phyloP scores from a whole-genome alignment of 2,888 invertebrate genomes.

The Andrena dorsata region DNA sequence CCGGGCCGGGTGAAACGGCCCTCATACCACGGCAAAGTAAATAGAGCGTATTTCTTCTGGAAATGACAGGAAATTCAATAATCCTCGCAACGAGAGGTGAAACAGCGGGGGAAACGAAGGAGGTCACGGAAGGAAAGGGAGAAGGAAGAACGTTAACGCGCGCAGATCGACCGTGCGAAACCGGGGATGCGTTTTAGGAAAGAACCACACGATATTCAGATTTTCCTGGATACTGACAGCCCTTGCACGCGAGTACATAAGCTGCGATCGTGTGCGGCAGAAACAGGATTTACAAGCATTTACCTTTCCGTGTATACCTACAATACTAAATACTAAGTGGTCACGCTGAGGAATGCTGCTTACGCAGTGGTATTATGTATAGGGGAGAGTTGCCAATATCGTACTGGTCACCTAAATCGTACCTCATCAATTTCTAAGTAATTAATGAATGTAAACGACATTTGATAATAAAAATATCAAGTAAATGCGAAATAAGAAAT shows the following conservation, averaged over 20 bases:
- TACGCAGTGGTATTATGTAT: background rate
- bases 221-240: conserved; percentile 30
- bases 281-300: background rate
- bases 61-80: conserved; percentile 84
- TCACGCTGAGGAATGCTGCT: background rate
- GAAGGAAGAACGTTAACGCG: conserved; percentile 37
- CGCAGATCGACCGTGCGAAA: conserved; percentile 38
- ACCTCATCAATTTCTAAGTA: no score
- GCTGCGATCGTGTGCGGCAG: conserved; percentile 14
- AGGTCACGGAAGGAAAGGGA: conserved; percentile 43
- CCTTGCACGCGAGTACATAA: conserved; percentile 12
- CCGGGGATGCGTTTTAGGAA: conserved; percentile 29
- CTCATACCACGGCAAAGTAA: conserved; percentile 73
- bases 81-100: conserved; percentile 78
- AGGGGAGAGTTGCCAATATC: no score
- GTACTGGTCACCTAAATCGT: no score
- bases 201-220: conserved; percentile 38
- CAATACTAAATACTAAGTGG: background rate
- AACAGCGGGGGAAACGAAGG: conserved; percentile 50
- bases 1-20: conserved; percentile 59
- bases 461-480: no score
- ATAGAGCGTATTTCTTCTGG: conserved; percentile 83
- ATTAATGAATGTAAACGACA: no score
- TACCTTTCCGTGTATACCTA: background rate
- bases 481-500: no score